These are phyloP conservation scores for Isurus oxyrinchus DNA, from an alignment of 2,113 vertebrate genomes.

Conservation along the genomic window DNA sequence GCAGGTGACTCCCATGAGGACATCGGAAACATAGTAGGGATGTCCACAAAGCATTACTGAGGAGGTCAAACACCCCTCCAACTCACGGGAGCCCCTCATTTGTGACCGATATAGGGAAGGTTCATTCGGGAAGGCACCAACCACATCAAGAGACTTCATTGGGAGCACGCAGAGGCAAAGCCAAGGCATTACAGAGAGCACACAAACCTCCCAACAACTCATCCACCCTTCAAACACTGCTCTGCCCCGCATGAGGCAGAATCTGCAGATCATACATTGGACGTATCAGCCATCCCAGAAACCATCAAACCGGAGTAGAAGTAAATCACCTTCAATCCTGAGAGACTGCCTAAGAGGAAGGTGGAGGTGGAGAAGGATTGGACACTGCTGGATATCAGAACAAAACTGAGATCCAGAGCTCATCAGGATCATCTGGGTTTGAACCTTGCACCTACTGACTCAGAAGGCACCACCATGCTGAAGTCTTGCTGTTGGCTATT, in stretches of 20 bases:
- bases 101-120: too few species aligned
- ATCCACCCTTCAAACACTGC: not conserved
- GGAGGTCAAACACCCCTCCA: too few species aligned
- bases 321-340: not conserved
- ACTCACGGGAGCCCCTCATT: too few species aligned
- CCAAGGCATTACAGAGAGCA: not conserved
- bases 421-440: not conserved
- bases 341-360: not conserved
- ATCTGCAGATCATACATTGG: not conserved
- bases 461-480: not conserved
- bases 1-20: too few species aligned
- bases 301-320: not conserved
- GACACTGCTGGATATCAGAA: not conserved
- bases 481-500: too few species aligned
- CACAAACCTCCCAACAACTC: too few species aligned
- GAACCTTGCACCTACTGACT: not conserved
- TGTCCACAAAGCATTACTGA: too few species aligned
- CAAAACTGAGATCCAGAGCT: not conserved
- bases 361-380: not conserved
- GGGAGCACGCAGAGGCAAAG: not conserved
- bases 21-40: too few species aligned
- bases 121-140: too few species aligned
- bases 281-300: not conserved
- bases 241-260: not conserved
- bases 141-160: not conserved